These are phyloP conservation scores for Pipistrellus pipistrellus DNA, from an alignment of 2,797 vertebrate species.

Conservation along the genomic window DNA sequence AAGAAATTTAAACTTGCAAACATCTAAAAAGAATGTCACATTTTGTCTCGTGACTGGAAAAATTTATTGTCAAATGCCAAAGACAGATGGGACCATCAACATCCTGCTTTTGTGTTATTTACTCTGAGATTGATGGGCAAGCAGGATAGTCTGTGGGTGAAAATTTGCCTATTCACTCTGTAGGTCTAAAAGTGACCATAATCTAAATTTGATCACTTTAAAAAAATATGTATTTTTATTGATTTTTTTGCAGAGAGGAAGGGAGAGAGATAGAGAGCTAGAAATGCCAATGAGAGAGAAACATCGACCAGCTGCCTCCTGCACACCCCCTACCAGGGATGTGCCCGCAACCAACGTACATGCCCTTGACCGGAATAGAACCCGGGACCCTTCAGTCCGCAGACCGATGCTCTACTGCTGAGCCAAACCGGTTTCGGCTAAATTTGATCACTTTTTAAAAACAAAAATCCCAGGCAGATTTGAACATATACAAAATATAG, in stretches of 20 bases:
- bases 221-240: not conserved
- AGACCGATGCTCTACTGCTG: no score
- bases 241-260: no score
- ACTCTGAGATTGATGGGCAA: not conserved
- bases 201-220: not conserved
- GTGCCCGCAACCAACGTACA: no score
- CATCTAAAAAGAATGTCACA: slow-evolving; percentile 27
- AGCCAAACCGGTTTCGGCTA: not conserved
- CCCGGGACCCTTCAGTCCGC: no score
- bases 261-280: no score
- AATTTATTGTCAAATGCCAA: slow-evolving; percentile 3
- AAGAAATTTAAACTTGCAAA: not conserved
- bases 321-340: no score
- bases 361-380: no score
- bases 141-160: not conserved
- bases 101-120: not conserved
- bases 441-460: not conserved
- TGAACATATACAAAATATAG: not conserved
- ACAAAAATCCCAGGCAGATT: not conserved
- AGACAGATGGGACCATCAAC: not conserved
- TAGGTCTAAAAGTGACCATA: not conserved
- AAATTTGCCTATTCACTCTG: not conserved
- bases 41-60: slow-evolving; percentile 43
- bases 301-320: no score
- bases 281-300: no score